Base-by-base conservation (phyloP, 2,888 invertebrate genomes). In the Harpalus rufipes region DNA sequence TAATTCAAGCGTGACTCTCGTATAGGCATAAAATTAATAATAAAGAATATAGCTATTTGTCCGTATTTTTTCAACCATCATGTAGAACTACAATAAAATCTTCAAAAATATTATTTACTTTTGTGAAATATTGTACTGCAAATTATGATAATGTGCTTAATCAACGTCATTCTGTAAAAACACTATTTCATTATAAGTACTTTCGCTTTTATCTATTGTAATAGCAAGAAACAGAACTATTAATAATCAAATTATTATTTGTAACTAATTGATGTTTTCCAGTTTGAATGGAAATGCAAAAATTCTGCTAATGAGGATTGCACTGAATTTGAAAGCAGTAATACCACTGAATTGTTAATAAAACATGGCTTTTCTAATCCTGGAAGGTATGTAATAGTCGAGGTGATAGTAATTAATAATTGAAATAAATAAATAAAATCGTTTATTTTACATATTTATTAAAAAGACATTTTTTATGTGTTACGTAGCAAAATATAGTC, bases 331-430 rank as follows among this genome's bases (percentile, higher is more conserved):
- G 82, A 82, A 82, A 82, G 72, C 63, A 58, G 6, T 12, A 81
- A 82, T 39, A 72, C 14, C 72, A 82, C 82, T 5, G 72, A 82
- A 56, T 14, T 82, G 63, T 14, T 32, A 7, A 18, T 82, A 82
- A 21, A 6, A 58, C 14, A 82, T 7, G 82, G 82, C 8, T 68
- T 82, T 51, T 56, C 72, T 8, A 51, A 6, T 12, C 18, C 68
- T 21, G 82, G 82, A 41, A 82, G 82, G 82, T 82, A 72, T n/a
- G 14, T n/a, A n/a, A n/a, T n/a, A n/a, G n/a, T n/a, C n/a, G n/a
- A n/a, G n/a, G n/a, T n/a, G n/a, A n/a, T n/a, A n/a, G n/a, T n/a
- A n/a, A n/a, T n/a, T n/a, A n/a, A n/a, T n/a, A n/a, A n/a, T n/a
- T n/a, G n/a, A n/a, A n/a, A n/a, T n/a, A n/a, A n/a, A n/a, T n/a